Conservation (phyloP, 2,113 vertebrate genomes). For the Sakesphorus luctuosus region DNA sequence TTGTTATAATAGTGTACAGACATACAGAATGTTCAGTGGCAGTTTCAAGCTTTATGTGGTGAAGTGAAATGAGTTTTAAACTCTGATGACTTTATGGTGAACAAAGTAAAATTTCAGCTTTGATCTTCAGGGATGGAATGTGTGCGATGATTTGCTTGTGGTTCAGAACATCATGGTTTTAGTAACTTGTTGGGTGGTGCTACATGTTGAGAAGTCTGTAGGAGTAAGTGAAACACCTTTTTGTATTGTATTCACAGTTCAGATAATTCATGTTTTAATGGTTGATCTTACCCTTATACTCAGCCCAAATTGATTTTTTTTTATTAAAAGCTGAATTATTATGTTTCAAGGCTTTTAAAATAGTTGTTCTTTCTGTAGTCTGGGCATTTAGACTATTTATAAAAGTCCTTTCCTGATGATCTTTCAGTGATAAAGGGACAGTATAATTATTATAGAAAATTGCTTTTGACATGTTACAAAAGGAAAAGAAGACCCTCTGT, state of each 20-base stretch:
- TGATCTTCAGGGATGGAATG: not conserved
- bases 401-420: not conserved
- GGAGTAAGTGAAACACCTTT: not conserved
- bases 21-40: not conserved
- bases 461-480: not conserved
- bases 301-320: not conserved
- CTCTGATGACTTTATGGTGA: not conserved
- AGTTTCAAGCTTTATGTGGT: constrained; percentile 5
- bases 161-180: not conserved
- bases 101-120: constrained; percentile 37
- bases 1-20: not conserved
- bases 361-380: not conserved
- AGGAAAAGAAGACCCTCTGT: not conserved
- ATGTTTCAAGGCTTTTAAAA: not conserved
- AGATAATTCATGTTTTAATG: not conserved
- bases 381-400: not conserved
- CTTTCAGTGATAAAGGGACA: not conserved
- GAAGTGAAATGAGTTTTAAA: constrained; percentile 3
- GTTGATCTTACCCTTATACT: not conserved
- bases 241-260: not conserved
- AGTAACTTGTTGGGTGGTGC: not conserved
- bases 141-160: constrained; percentile 6
- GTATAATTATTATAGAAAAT: not conserved
- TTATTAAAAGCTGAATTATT: not conserved
- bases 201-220: not conserved